Evolutionary conservation across 2,888 invertebrate genomes (phyloP).

Genomic region (Aproaerema taeniolella): DNA sequence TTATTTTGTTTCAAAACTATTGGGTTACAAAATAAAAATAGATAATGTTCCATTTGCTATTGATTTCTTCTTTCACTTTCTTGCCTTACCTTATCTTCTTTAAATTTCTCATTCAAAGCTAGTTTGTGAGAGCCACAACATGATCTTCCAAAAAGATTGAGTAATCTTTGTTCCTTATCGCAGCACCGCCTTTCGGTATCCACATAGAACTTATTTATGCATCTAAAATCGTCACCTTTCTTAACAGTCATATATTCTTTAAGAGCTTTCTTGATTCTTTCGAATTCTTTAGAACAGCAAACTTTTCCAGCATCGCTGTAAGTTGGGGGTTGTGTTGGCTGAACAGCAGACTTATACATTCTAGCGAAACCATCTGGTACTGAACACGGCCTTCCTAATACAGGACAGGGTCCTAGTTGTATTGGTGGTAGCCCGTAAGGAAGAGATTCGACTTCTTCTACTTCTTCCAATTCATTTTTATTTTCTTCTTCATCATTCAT

Average conservation of each 20-base stretch:
- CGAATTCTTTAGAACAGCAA: slow-evolving; percentile 66
- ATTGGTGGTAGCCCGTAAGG: slow-evolving; percentile 68
- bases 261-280: slow-evolving; percentile 63
- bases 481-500: slow-evolving; percentile 38
- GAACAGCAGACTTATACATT: slow-evolving; percentile 58
- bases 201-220: slow-evolving; percentile 56
- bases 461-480: slow-evolving; percentile 39
- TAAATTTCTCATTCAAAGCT: neutral
- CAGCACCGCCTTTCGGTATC: slow-evolving; percentile 66
- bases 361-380: slow-evolving; percentile 64
- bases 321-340: slow-evolving; percentile 49
- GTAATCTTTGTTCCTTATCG: slow-evolving; percentile 56
- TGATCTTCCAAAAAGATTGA: slow-evolving; percentile 48
- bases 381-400: slow-evolving; percentile 61
- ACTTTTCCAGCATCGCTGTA: slow-evolving; percentile 63
- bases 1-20: too few species aligned
- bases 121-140: slow-evolving; percentile 63
- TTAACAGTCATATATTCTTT: slow-evolving; percentile 52
- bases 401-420: slow-evolving; percentile 64
- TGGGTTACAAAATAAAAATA: slow-evolving; percentile 74
- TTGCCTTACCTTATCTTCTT: slow-evolving; percentile 1
- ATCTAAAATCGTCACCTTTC: slow-evolving; percentile 56
- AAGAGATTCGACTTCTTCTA: slow-evolving; percentile 52
- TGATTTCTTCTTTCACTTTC: neutral
- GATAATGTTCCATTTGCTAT: slow-evolving; percentile 30